Base-by-base conservation (phyloP, 2,888 invertebrate species). In the Polydrusus cervinus region DNA sequence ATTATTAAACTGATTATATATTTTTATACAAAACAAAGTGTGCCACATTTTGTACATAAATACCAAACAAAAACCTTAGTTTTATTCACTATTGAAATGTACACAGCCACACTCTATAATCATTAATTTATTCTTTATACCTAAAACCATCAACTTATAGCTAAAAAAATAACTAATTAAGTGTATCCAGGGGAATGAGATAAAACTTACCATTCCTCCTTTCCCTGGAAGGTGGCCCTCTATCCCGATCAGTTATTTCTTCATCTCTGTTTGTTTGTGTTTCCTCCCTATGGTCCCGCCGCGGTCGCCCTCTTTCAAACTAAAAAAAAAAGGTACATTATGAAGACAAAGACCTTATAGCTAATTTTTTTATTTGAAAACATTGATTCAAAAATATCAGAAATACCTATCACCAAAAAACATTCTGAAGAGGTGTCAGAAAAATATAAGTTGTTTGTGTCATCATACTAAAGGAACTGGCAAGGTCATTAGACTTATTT, bases 221-320 rank as follows among this genome's bases (percentile, higher is more conserved):
- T 1, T 71, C 73, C 43, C 64, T 66, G n/a, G 75, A 75, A 67
- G 66, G 71, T 20, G 74, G 74, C 40, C 65, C 74, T 49, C 74
- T 16, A 5, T 74, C 77, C 45, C 51, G 66, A 18, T 65, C 67
- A 60, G 43, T 65, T 57, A 16, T 47, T 40, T 69, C 72, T 43
- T 57, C 66, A 34, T 71, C 53, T 75, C 75, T 70, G 51, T 71
- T 20, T 65, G 18, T 16, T 25, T 25, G 25, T 0, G 7, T 9
- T 60, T 38, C 11, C 14, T 74, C 77, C 66, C 76, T 78, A 61
- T 79, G 77, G 14, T 80, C 79, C 71, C 72, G 78, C 25, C 77
- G 74, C 5, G 78, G 75, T 40, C 79, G 65, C 18, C 79, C 78
- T 66, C 79, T 78, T 61, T 81, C 81, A 51, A 78, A 62, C 81